These are phyloP conservation scores for Nephotettix cincticeps DNA, from an alignment of 1,140 invertebrate genomes.

Conservation along the genomic window DNA sequence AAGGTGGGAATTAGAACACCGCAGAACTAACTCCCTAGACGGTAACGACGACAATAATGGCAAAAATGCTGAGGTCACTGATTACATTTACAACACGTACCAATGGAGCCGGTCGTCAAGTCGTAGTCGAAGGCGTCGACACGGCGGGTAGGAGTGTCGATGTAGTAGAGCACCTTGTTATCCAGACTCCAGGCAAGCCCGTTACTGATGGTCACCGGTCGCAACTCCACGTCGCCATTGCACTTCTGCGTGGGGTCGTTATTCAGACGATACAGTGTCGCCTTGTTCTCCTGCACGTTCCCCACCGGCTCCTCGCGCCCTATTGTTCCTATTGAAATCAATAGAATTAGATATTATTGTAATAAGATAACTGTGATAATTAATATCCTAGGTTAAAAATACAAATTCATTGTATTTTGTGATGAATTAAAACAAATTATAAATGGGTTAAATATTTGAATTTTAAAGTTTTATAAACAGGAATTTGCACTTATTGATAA, in stretches of 20 bases:
- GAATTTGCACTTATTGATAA: too few species aligned
- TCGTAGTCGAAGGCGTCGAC: constrained; percentile 76
- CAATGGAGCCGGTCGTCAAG: constrained; percentile 55
- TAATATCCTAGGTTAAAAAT: too few species aligned
- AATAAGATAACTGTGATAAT: too few species aligned
- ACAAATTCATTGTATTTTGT: too few species aligned
- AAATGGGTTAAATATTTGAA: too few species aligned
- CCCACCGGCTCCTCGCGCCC: constrained; percentile 55
- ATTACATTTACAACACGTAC: constrained; percentile 59
- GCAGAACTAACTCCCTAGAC: too few species aligned
- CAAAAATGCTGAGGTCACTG: too few species aligned
- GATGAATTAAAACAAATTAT: too few species aligned
- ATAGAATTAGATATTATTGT: too few species aligned
- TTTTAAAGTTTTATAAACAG: too few species aligned
- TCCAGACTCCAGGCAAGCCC: constrained; percentile 76
- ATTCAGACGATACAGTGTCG: constrained; percentile 55
- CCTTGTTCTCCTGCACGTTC: constrained; percentile 54
- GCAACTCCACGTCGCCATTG: constrained; percentile 46
- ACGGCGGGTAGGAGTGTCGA: constrained; percentile 66
- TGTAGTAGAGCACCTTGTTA: constrained; percentile 72
- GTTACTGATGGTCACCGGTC: constrained; percentile 70
- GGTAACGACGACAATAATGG: too few species aligned
- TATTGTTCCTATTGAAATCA: constrained; percentile 72
- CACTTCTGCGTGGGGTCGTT: constrained; percentile 37
- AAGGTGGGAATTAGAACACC: too few species aligned